phyloP scores from a whole-genome alignment of 2,797 vertebrate genomes.

The Sorex maritimensis region DNA sequence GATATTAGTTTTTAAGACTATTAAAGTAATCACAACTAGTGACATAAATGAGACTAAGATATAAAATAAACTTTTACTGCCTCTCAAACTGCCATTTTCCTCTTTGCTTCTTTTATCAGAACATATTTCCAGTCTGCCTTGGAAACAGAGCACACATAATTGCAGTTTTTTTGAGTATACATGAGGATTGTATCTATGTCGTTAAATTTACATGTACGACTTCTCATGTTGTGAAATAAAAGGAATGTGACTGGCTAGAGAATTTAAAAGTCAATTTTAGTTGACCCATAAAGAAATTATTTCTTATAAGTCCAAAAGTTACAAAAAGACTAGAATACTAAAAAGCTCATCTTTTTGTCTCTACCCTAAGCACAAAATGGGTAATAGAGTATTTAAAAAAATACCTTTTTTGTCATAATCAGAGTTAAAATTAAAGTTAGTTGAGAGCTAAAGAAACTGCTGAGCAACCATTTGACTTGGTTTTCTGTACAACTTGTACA shows the following conservation, averaged over 20 bases:
- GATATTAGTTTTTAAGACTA: too few species aligned
- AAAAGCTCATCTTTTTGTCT: constrained; percentile 32
- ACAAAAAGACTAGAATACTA: neutral
- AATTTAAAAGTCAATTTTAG: constrained; percentile 79
- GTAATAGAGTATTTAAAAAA: neutral
- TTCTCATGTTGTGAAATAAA: constrained; percentile 54
- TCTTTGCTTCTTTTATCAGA: constrained; percentile 57
- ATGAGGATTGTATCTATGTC: constrained; percentile 66
- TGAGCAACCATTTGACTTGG: neutral
- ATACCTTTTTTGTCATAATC: constrained; percentile 4
- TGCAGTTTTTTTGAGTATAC: constrained; percentile 56
- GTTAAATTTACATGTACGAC: constrained; percentile 58
- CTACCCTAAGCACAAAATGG: constrained; percentile 23
- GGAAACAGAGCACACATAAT: constrained; percentile 61
- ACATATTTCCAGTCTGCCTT: constrained; percentile 9
- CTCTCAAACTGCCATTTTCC: neutral
- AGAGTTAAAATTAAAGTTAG: neutral
- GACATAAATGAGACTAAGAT: constrained; percentile 54
- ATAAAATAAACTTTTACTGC: constrained; percentile 66
- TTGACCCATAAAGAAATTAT: constrained; percentile 48
- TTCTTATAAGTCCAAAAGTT: constrained; percentile 54
- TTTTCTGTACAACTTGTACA: too few species aligned
- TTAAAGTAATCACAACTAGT: constrained; percentile 66
- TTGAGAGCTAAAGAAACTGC: neutral
- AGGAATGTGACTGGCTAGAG: constrained; percentile 30